A percentile compares a stretch with the other conserved stretches of the same genome.
Conservation (phyloP, 2,888 invertebrate genomes). For the Neocrepidodera transversa region DNA sequence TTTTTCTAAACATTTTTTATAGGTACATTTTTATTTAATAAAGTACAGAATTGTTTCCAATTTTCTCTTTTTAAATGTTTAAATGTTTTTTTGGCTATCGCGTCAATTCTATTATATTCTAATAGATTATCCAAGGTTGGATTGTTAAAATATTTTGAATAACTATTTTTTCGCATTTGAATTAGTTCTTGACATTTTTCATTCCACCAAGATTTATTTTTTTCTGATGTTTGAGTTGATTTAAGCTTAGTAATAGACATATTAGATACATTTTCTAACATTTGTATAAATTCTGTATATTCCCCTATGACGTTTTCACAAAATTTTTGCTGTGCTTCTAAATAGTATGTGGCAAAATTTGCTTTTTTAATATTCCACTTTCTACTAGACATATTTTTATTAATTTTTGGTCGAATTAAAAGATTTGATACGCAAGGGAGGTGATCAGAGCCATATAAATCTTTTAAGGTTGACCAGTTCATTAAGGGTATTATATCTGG, state of each 20-base stretch:
- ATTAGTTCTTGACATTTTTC: neutral
- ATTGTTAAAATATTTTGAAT: neutral
- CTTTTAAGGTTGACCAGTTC: neutral
- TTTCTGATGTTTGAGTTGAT: neutral
- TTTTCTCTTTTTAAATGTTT: neutral
- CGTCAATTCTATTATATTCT: neutral
- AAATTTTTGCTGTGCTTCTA: too few relatives aligned
- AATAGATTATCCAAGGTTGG: neutral
- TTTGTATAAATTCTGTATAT: too few relatives aligned
- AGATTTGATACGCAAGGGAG: neutral
- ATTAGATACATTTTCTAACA: too few relatives aligned
- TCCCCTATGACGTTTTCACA: too few relatives aligned
- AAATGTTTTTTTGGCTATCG: neutral
- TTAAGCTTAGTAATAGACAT: neutral
- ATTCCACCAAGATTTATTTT: neutral
- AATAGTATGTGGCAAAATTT: too few relatives aligned
- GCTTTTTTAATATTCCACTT: too few relatives aligned
- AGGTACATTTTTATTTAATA: neutral
- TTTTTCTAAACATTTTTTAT: neutral
- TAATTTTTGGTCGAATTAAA: too few relatives aligned
- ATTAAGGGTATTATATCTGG: neutral
- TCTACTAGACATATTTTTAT: too few relatives aligned
- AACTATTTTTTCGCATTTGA: neutral
- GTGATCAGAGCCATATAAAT: constrained; percentile 1
- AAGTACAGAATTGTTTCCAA: neutral